phyloP scores from a whole-genome alignment of 2,797 vertebrate genomes.

The Melanotaenia parkinsoni region DNA sequence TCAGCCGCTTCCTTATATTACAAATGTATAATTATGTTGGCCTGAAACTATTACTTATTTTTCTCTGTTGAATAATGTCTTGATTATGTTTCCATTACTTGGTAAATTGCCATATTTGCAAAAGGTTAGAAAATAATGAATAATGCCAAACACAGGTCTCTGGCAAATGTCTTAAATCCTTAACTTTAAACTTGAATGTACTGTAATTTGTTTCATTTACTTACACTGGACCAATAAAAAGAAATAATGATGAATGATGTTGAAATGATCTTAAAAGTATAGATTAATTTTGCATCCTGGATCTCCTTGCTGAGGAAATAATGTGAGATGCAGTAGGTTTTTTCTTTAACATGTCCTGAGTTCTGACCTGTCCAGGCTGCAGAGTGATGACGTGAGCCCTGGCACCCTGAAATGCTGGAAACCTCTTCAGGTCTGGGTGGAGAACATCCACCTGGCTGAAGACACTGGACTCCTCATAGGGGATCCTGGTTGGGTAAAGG shows the following conservation, averaged over 20 bases:
- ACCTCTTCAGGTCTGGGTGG: conserved; percentile 85
- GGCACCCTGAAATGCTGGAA: conserved; percentile 84
- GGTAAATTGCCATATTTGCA: too few species aligned
- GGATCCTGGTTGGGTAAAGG: conserved; percentile 95
- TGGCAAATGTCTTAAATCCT: background rate
- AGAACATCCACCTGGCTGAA: conserved; percentile 92
- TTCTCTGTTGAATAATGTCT: too few species aligned
- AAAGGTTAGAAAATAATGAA: too few species aligned
- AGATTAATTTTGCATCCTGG: background rate
- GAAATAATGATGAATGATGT: background rate
- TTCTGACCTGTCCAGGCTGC: conserved; percentile 91
- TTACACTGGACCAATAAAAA: too few species aligned
- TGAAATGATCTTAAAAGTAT: background rate
- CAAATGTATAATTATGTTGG: too few species aligned
- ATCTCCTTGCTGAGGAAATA: background rate
- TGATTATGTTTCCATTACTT: too few species aligned
- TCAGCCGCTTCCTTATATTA: background rate
- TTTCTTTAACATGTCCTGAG: background rate
- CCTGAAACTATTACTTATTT: too few species aligned
- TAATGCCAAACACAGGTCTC: too few species aligned
- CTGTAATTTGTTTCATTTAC: background rate
- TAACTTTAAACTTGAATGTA: background rate
- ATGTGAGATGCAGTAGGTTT: background rate
- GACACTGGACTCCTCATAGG: conserved; percentile 97
- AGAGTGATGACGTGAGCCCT: conserved; percentile 85